These are phyloP conservation scores for Coracias cyanogaster DNA, from an alignment of 2,797 vertebrate species.

Conservation along the genomic window DNA sequence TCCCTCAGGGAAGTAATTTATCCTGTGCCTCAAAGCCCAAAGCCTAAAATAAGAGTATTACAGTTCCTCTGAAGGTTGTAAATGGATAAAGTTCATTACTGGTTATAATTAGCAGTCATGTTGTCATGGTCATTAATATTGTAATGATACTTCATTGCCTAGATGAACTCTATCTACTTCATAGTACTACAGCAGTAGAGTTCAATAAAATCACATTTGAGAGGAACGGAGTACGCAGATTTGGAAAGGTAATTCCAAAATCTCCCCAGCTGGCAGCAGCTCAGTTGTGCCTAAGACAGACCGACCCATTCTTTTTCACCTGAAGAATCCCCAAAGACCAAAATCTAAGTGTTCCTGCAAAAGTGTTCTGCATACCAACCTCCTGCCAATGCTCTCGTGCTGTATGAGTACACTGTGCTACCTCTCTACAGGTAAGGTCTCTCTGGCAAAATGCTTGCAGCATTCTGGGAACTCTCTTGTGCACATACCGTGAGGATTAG, in stretches of 20 bases:
- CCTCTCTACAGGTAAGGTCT: background rate
- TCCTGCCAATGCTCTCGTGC: background rate
- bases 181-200: background rate
- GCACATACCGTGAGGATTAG: background rate
- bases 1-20: background rate
- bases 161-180: background rate
- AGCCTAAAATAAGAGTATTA: background rate
- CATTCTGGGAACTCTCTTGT: background rate
- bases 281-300: background rate
- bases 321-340: background rate
- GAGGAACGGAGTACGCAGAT: background rate
- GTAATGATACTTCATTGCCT: background rate
- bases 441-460: background rate
- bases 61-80: background rate
- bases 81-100: background rate
- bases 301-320: background rate
- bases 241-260: background rate
- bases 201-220: background rate
- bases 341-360: background rate
- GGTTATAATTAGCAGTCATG: background rate
- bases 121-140: background rate
- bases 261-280: background rate
- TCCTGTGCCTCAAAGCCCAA: background rate
- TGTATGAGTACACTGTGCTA: background rate
- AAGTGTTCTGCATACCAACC: background rate